Evolutionary conservation across 2,797 vertebrate species (phyloP), one percentile per base, ranked within the genome.

Genomic region (Rhynchonycteris naso): DNA sequence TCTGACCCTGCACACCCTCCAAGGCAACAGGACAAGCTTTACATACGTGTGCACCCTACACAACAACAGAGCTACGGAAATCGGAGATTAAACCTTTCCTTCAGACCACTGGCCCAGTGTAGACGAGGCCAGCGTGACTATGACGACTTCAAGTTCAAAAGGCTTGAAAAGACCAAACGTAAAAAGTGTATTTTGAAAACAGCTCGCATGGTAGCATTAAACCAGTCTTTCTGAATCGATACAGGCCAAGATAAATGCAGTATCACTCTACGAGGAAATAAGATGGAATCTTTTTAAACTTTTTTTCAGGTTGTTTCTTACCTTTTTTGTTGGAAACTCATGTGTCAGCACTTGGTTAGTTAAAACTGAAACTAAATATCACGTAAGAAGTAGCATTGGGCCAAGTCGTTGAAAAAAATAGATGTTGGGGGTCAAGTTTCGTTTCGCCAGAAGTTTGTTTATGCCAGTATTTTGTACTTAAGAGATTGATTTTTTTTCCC

Each of bases 401-500:
- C 10, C 11, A 92, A 74, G 33, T 68, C 50, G 52, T 80, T 89
- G 22, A 59, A 88, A 88, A 76, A 43, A 18, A 85, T 2, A 69
- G 74, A 61, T 47, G 85, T 35, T 16, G 74, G 43, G 15, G 18
- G 12, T 66, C 8, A 69, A 56, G 24, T 58, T 85, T 82, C 58
- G 58, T 78, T 66, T 80, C 33, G n/a, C 4, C 71, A 12, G 65
- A 83, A 47, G 33, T 72, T 30, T 33, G 22, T 83, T 86, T 84
- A 71, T 14, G 65, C 1, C 3, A 58, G 16, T 69, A 50, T 61
- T 85, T 93, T 82, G 2, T 90, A 68, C 65, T 90, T 79, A 78
- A 43, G n/a, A 28, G 61, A 80, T 90, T 83, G 78, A 72, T 75
- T 72, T 79, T 83, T 63, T 91, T 69, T n/a, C n/a, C n/a, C n/a